Evolutionary conservation across 2,113 vertebrate genomes (phyloP), one percentile per base, ranked within the genome.

Genomic region (Mastomys coucha): DNA sequence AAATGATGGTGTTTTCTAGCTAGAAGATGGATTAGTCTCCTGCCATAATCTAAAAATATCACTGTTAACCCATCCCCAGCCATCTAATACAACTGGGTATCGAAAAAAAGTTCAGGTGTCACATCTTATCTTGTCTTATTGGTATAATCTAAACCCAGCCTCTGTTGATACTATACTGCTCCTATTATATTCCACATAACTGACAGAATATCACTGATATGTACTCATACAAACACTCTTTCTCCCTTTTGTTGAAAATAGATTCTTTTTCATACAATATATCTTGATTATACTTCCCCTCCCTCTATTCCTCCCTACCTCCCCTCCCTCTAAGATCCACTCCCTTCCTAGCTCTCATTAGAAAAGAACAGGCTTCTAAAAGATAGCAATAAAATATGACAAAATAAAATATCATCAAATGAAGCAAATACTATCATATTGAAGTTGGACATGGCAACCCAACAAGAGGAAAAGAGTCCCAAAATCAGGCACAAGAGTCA

Each of bases 1-100:
- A 65, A 69, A 93, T 12, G 31, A 90, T 63, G 33, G 10, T 94
- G 31, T 78, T 67, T 22, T 63, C 60, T 51, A 36, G 3, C 20
- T 33, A 33, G 22, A 95, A 96, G 77, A 91, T 80, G 22, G 84
- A 93, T 56, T 93, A 33, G 28, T 89, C 36, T 20, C 14, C 75
- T 72, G 69, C 70, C 58, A 53, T 70, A 63, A 88, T 45, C 69
- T 93, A 69, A 39, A 81, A 85, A 84, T 89, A 80, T 51, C 78
- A 17, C 65, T 76, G 33, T 80, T 85, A 88, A 33, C 93, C 17
- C 24, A 76, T 73, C 91, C 70, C 45, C 81, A 42, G 28, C 49
- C 58, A 88, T 36, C 24, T 39, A 77, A 51, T 78, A 82, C 12
- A 67, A 70, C 33, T 10, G 1, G 33, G 51, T 89, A 26, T 80